Evolutionary conservation across 2,888 invertebrate species (phyloP).

Genomic region (Pollenia angustigena): DNA sequence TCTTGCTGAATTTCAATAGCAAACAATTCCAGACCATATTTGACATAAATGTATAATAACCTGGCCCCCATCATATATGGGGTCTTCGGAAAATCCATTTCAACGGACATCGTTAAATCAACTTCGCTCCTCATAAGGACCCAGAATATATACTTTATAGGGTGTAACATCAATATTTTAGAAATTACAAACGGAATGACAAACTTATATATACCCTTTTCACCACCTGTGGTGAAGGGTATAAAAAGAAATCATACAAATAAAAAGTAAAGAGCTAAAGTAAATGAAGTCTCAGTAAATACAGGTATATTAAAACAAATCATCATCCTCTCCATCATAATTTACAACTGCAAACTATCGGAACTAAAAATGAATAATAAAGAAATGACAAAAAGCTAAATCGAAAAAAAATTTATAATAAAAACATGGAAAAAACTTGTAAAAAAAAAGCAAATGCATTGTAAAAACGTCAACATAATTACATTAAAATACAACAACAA

Average conservation of each 20-base stretch:
- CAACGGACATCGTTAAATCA: too few species aligned
- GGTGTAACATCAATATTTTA: too few species aligned
- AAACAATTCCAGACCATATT: too few species aligned
- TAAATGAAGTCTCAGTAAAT: background rate
- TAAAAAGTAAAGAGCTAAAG: background rate
- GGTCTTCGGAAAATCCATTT: too few species aligned
- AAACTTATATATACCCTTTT: too few species aligned
- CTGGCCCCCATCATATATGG: too few species aligned
- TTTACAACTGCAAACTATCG: constrained; percentile 43
- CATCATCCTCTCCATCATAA: constrained; percentile 35
- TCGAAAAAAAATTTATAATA: constrained; percentile 13
- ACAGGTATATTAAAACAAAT: constrained; percentile 15
- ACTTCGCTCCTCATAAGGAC: too few species aligned
- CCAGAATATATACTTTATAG: too few species aligned
- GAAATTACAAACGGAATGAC: too few species aligned
- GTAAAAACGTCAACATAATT: constrained; percentile 66
- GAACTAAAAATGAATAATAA: constrained; percentile 23
- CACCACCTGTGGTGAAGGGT: too few species aligned
- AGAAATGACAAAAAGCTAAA: background rate
- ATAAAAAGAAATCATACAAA: constrained; percentile 2
- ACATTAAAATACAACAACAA: constrained; percentile 45
- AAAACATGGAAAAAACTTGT: background rate
- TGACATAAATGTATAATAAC: too few species aligned
- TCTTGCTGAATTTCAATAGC: too few species aligned
- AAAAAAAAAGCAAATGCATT: constrained; percentile 55